phyloP scores from a whole-genome alignment of 64 coral and sea anemone genomes.

The Montipora capricornis region DNA sequence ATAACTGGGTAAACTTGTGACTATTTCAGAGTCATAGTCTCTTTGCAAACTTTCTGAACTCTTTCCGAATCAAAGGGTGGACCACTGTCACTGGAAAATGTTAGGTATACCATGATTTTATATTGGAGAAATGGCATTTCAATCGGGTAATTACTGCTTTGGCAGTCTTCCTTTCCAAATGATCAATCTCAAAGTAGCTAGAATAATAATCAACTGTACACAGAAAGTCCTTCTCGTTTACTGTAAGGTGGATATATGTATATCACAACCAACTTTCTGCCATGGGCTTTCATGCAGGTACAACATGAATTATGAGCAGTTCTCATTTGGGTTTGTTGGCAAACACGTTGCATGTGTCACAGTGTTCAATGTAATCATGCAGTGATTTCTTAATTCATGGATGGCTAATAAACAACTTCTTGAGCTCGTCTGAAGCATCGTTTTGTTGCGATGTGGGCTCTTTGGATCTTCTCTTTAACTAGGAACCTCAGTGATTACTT shows the following conservation, averaged over 20 bases:
- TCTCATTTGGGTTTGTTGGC: neutral
- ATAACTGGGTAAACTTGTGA: neutral
- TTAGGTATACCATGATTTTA: conserved; percentile 24
- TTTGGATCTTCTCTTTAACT: too few relatives aligned
- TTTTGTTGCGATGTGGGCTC: too few relatives aligned
- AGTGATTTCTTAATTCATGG: neutral
- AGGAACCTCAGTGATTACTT: too few relatives aligned
- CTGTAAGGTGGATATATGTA: neutral
- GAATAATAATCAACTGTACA: conserved; percentile 23
- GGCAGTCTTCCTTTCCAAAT: conserved; percentile 26
- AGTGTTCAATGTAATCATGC: neutral
- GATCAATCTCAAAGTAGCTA: too few relatives aligned
- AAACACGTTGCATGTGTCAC: conserved; percentile 21
- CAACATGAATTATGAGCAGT: conserved; percentile 17
- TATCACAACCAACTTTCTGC: conserved; percentile 42
- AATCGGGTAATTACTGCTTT: conserved; percentile 15
- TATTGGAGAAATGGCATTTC: conserved; percentile 38
- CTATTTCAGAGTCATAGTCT: neutral
- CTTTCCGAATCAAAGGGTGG: too few relatives aligned
- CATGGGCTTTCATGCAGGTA: neutral
- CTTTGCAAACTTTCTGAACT: neutral
- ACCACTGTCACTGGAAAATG: too few relatives aligned
- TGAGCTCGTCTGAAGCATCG: neutral
- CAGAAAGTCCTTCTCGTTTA: conserved; percentile 19
- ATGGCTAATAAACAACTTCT: conserved; percentile 20